Conservation (phyloP, 2,797 vertebrate species). For the Podarcis siculus region DNA sequence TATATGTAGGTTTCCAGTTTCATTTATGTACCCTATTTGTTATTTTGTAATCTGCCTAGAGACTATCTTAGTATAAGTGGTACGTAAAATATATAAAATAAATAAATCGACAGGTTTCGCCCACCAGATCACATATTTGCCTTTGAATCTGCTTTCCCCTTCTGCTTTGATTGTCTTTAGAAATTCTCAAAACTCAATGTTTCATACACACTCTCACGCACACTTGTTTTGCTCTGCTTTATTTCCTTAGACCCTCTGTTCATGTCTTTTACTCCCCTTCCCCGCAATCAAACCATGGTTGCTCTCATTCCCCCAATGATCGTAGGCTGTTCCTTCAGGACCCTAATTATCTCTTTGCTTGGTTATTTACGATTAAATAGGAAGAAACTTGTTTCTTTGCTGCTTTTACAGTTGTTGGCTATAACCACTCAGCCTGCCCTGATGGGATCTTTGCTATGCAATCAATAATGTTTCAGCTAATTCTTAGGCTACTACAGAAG, state of each 20-base stretch:
- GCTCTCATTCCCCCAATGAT: background rate
- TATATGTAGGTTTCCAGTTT: no score
- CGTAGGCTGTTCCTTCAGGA: background rate
- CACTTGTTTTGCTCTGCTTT: conserved; percentile 41
- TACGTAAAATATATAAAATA: no score
- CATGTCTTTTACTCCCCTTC: background rate
- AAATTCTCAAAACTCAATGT: background rate
- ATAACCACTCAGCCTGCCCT: background rate
- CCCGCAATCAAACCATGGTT: background rate
- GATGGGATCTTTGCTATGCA: background rate
- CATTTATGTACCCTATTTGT: no score
- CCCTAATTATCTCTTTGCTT: conserved; percentile 13
- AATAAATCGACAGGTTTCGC: background rate
- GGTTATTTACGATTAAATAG: background rate
- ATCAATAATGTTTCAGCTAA: conserved; percentile 1
- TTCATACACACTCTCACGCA: conserved; percentile 8
- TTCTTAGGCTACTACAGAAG: background rate
- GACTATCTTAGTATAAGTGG: no score
- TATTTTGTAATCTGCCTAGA: no score
- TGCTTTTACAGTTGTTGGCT: conserved; percentile 9
- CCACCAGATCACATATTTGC: background rate
- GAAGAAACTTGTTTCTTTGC: conserved; percentile 13
- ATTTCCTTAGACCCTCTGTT: conserved; percentile 28
- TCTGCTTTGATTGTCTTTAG: background rate
- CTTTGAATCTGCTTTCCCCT: background rate